Conservation (phyloP, 2,888 invertebrate genomes). For the Agrilus cyanescens region DNA sequence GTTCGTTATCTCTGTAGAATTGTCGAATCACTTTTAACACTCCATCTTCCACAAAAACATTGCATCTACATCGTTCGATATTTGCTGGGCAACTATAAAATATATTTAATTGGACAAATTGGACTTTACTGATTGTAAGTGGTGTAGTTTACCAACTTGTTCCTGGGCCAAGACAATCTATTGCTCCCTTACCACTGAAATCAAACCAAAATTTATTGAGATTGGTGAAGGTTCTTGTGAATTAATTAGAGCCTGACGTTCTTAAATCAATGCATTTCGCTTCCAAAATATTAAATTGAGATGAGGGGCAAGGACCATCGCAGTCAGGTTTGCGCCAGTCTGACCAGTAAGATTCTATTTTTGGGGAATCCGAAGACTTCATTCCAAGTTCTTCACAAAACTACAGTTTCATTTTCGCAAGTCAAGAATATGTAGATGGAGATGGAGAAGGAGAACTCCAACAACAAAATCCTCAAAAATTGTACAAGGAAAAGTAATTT, state of each 20-base stretch:
- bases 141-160: constrained; percentile 28
- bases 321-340: constrained; percentile 28
- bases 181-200: constrained; percentile 26
- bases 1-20: constrained; percentile 1
- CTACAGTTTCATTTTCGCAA: constrained; percentile 16
- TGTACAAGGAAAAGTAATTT: too few species aligned
- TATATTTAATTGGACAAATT: constrained; percentile 3
- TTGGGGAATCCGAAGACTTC: constrained; percentile 22
- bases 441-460: neutral
- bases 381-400: constrained; percentile 31
- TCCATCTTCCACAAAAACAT: constrained; percentile 19
- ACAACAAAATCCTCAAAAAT: neutral
- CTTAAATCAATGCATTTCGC: constrained; percentile 31
- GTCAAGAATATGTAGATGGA: neutral
- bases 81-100: constrained; percentile 23
- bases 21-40: constrained; percentile 15
- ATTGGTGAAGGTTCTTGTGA: too few species aligned
- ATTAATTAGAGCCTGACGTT: constrained; percentile 25
- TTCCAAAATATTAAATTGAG: constrained; percentile 22
- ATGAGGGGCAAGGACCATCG: constrained; percentile 14
- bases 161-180: constrained; percentile 35
- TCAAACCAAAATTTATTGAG: too few species aligned
- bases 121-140: constrained; percentile 1
- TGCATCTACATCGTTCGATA: constrained; percentile 23
- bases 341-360: constrained; percentile 30